Evolutionary conservation across 2,888 invertebrate genomes (phyloP).

Genomic region (Coleophora flavipennella): DNA sequence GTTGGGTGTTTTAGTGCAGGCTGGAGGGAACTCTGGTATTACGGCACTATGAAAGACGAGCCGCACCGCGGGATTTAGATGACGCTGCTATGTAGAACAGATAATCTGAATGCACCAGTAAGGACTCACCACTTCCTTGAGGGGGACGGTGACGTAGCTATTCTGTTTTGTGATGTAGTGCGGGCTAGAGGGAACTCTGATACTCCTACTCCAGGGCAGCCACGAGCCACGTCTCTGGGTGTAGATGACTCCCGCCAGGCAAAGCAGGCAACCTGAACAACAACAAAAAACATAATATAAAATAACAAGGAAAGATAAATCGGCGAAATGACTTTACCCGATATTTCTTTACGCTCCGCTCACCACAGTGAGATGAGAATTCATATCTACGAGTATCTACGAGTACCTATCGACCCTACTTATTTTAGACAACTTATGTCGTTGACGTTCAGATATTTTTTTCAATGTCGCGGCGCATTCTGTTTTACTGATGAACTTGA

Average conservation of each 20-base stretch:
- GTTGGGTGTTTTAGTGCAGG: conserved; percentile 87
- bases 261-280: conserved; percentile 59
- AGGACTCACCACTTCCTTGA: conserved; percentile 78
- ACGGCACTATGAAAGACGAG: conserved; percentile 56
- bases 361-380: too few relatives aligned
- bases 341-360: too few relatives aligned
- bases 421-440: too few relatives aligned
- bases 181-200: conserved; percentile 81
- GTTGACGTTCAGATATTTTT: too few relatives aligned
- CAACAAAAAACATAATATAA: too few relatives aligned
- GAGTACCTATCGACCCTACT: too few relatives aligned
- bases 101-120: neutral
- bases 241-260: conserved; percentile 56
- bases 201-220: conserved; percentile 59
- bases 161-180: conserved; percentile 89
- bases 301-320: neutral
- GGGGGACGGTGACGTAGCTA: conserved; percentile 86
- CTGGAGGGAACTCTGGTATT: conserved; percentile 78
- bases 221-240: conserved; percentile 54
- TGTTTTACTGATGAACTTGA: too few relatives aligned
- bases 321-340: too few relatives aligned
- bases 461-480: too few relatives aligned
- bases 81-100: conserved; percentile 1
- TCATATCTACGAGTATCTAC: too few relatives aligned
- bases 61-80: conserved; percentile 59